Base-by-base conservation (phyloP, 92 coral and sea anemone genomes). In the Pocillopora meandrina region DNA sequence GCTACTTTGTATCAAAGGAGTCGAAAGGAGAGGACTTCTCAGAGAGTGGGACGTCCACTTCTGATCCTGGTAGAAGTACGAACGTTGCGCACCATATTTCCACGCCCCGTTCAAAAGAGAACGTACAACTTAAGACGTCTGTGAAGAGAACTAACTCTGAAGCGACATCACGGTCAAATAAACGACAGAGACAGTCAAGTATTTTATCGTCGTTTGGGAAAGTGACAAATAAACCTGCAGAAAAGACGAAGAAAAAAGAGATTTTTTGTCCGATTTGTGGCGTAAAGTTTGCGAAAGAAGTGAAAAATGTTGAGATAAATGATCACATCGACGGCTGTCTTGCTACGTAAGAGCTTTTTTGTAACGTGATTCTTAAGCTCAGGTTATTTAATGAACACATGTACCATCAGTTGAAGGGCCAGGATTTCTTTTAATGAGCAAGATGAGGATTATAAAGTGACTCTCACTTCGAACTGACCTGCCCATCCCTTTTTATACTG, bases 211-310 rank as follows among this genome's bases (percentile, higher is more conserved):
- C 95, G 47, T 92, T 90, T 79, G 81, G 82, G 74, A 88, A 85
- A 62, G 65, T 69, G n/a, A 58, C 56, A 16, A 65, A 55, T 11
- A 63, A 88, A 81, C 67, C 80, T 11, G 18, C 65, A 42, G 70
- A 72, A 16, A 72, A 69, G 61, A 68, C 61, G 74, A 35, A 70
- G 87, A 75, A 42, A 42, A 42, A 80, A 33, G 82, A 84, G 72
- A 83, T 89, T 85, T 77, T 76, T 56, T 96, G 99, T 35, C 99
- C 99, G 2, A 93, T 96, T n/a, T 96, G 99, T 87, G 87, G 84
- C 55, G 79, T 75, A 65, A 65, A 34, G 26, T 96, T 96, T 82
- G 92, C 88, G 26, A 87, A 89, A 42, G 92, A 89, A 1, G 77
- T 88, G 71, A 88, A 83, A 42, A 96, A 96, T 83, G 85, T 84